phyloP scores from a whole-genome alignment of 2,888 invertebrate species.

The Drymonia ruficornis region DNA sequence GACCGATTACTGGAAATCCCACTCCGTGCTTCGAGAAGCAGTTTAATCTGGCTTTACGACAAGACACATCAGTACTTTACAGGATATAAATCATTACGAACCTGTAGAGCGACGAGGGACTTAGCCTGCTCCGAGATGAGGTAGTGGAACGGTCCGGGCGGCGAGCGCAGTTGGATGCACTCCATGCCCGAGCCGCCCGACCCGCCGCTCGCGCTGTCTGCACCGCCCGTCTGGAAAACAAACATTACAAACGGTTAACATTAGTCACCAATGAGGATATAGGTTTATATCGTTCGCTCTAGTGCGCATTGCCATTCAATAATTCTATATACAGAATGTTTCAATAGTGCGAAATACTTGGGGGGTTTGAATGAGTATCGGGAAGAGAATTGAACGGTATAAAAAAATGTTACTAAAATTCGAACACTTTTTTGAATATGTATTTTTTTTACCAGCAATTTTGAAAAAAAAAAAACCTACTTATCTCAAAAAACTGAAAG shows the following conservation, averaged over 20 bases:
- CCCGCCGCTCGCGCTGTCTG: constrained; percentile 83
- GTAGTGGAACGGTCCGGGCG: constrained; percentile 91
- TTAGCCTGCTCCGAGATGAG: constrained; percentile 95
- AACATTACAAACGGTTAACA: constrained; percentile 3
- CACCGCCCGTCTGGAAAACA: constrained; percentile 79
- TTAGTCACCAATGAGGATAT: neutral
- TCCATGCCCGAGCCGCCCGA: constrained; percentile 90
- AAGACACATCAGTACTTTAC: neutral
- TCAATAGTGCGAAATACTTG: too few relatives aligned
- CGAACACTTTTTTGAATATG: too few relatives aligned
- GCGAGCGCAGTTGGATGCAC: constrained; percentile 90
- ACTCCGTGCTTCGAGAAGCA: too few relatives aligned
- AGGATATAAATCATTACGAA: constrained; percentile 42
- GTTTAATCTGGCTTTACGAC: too few relatives aligned
- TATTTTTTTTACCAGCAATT: too few relatives aligned
- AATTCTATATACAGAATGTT: too few relatives aligned
- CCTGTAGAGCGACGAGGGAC: constrained; percentile 93
- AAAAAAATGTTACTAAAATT: too few relatives aligned
- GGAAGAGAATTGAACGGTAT: too few relatives aligned
- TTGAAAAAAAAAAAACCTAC: too few relatives aligned
- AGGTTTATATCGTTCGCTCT: neutral
- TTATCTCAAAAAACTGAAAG: too few relatives aligned
- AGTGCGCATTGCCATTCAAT: neutral
- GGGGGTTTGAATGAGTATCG: too few relatives aligned
- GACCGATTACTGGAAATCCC: too few relatives aligned